Conservation (phyloP, 1,140 invertebrate species). For the Bombyx mandarina region DNA sequence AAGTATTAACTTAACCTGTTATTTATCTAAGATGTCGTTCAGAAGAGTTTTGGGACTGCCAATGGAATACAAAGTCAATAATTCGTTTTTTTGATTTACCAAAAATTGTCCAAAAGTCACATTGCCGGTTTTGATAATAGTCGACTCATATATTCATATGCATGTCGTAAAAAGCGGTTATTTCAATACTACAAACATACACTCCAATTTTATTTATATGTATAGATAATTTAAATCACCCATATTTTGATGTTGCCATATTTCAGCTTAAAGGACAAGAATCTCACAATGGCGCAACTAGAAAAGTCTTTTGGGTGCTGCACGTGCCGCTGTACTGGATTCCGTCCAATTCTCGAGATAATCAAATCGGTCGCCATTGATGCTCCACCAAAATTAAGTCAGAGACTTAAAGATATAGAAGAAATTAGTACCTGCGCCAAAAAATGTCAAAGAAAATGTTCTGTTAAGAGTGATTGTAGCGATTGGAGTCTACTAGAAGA, state of each 20-base stretch:
- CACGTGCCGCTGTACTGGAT: slow-evolving; percentile 91
- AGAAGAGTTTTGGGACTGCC: too few species aligned
- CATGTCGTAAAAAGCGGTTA: too few species aligned
- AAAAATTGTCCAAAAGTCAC: too few species aligned
- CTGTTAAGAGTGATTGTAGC: slow-evolving; percentile 23
- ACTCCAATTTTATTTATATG: too few species aligned
- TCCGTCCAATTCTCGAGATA: slow-evolving; percentile 86
- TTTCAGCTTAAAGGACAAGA: slow-evolving; percentile 44
- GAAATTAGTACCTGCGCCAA: slow-evolving; percentile 47
- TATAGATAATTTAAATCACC: too few species aligned
- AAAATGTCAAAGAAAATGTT: slow-evolving; percentile 37
- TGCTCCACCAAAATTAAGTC: slow-evolving; percentile 59
- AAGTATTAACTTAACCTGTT: too few species aligned
- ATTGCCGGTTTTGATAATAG: too few species aligned
- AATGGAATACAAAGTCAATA: too few species aligned
- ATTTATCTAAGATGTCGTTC: too few species aligned
- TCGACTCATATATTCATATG: too few species aligned
- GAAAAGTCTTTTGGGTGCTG: slow-evolving; percentile 86
- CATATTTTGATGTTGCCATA: background rate
- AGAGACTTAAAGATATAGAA: slow-evolving; percentile 75
- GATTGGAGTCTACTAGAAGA: slow-evolving; percentile 41
- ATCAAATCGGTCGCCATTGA: slow-evolving; percentile 83
- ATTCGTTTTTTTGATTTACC: too few species aligned
- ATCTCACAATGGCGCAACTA: slow-evolving; percentile 77
- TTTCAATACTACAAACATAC: too few species aligned